phyloP scores from a whole-genome alignment of 2,888 invertebrate genomes.

The Linyphia triangularis region DNA sequence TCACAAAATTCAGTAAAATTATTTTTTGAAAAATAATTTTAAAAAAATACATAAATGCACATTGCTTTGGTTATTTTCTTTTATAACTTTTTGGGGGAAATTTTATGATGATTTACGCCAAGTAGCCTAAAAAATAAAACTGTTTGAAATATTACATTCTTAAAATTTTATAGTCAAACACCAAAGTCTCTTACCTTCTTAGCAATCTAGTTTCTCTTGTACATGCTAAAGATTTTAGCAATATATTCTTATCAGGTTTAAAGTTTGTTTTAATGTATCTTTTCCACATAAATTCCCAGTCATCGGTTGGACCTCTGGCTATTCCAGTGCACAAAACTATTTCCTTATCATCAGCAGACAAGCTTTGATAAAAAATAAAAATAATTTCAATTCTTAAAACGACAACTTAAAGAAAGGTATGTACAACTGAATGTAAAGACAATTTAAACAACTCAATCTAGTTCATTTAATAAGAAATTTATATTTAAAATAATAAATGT shows the following conservation, averaged over 20 bases:
- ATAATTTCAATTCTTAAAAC: too few species aligned
- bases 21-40: too few species aligned
- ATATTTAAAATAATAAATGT: too few species aligned
- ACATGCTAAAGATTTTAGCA: conserved; percentile 65
- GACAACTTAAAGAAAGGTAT: too few species aligned
- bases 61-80: too few species aligned
- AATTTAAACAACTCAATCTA: too few species aligned
- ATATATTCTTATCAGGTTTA: conserved; percentile 53
- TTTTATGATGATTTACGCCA: background rate
- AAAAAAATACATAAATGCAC: too few species aligned
- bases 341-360: conserved; percentile 60
- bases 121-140: background rate
- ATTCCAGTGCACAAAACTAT: conserved; percentile 67
- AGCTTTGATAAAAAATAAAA: conserved; percentile 10
- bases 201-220: conserved; percentile 55
- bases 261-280: conserved; percentile 55
- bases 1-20: too few species aligned
- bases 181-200: conserved; percentile 39
- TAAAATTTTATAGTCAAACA: background rate
- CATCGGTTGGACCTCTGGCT: conserved; percentile 45
- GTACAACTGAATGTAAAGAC: too few species aligned
- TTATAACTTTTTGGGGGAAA: background rate
- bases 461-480: background rate
- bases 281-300: conserved; percentile 67
- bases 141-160: background rate